phyloP scores from a whole-genome alignment of 2,797 vertebrate genomes.

The Myioborus miniatus region DNA sequence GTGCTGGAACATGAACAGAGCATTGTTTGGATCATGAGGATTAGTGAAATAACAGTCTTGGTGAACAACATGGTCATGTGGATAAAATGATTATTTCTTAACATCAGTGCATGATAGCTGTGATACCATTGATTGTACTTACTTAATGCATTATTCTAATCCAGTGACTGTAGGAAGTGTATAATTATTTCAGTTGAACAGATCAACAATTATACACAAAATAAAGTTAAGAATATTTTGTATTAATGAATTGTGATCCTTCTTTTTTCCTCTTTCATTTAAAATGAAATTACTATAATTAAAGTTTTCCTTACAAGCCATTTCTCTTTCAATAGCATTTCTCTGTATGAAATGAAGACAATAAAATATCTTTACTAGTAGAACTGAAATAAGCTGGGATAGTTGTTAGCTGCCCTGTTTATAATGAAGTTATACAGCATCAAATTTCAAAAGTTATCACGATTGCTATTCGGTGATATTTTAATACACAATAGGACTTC shows the following conservation, averaged over 20 bases:
- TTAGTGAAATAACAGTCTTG: constrained; percentile 68
- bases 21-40: constrained; percentile 55
- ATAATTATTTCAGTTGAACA: constrained; percentile 37
- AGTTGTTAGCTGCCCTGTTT: background rate
- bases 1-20: constrained; percentile 58
- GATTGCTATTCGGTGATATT: background rate
- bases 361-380: background rate
- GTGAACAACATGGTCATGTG: constrained; percentile 34
- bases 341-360: background rate
- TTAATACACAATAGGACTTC: background rate
- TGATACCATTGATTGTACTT: background rate
- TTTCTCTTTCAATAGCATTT: background rate
- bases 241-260: background rate
- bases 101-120: constrained; percentile 5
- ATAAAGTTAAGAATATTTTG: constrained; percentile 15
- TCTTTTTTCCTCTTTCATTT: background rate
- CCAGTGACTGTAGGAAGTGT: background rate
- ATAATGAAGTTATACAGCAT: background rate
- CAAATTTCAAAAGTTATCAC: background rate
- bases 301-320: background rate
- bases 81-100: constrained; percentile 41
- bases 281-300: constrained; percentile 41
- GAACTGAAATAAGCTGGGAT: background rate
- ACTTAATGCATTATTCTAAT: constrained; percentile 10
- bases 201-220: background rate